Base-by-base conservation (phyloP, 2,888 invertebrate species). In the Cylindroiulus punctatus region DNA sequence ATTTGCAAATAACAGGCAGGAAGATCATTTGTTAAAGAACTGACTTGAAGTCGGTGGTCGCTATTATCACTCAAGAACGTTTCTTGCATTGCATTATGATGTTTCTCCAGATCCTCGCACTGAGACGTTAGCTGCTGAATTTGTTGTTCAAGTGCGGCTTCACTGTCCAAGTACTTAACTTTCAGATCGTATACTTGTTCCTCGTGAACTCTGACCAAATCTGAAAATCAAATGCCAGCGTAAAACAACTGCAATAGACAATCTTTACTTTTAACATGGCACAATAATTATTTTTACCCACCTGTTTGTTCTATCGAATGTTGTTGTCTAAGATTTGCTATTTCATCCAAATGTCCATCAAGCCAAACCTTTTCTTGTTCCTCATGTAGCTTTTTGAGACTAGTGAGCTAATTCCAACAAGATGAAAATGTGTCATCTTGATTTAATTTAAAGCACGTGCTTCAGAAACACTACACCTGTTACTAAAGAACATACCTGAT, bases 11-110 rank as follows among this genome's bases (percentile, higher is more conserved):
- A 83, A 83, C 10, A 1, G 19, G 26, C 36, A 36, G 36, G 26
- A 36, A 83, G 8, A 12, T 83, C 83, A 83, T 83, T 83, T 14
- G 44, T 22, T 83, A 12, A 32, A 26, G 40, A 36, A 32, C 40
- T 32, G 36, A 83, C 83, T 42, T 42, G 44, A 83, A 83, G 40
- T 83, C 65, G n/a, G 65, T 65, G 65, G 26, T 65, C 65, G 12
- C 65, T 65, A 26, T 26, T 65, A n/a, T 65, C 65, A 65, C 65
- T 65, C 65, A 65, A n/a, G 1, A 65, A 12, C 26, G 65, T 65
- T 65, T 65, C 65, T 26, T 65, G 65, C 65, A 65, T 65, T 1
- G 12, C 26, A 10, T 26, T 14, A n/a, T 65, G 65, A 1, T 26
- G 65, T 12, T 65, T 65, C 65, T 65, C 65, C 65, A 65, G 26